Evolutionary conservation across 2,797 vertebrate species (phyloP), one percentile per base, ranked within the genome.

Genomic region (Lutjanus argentimaculatus): DNA sequence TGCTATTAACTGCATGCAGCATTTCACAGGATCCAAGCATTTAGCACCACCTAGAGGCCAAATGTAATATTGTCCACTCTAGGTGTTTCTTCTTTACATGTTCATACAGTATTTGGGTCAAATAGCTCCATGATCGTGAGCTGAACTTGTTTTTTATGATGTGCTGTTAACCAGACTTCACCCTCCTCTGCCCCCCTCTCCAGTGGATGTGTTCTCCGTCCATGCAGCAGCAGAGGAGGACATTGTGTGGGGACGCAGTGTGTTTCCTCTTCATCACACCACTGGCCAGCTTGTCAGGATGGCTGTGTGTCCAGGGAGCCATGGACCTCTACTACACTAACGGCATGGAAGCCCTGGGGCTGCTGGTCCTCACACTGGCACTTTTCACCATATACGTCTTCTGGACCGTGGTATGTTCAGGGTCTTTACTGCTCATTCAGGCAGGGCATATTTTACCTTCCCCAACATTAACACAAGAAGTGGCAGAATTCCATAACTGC

Each of bases 191-290:
- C 14, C 3, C 9, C 11, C 8, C 19, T 6, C 46, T 9, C 15
- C 72, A 95, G 94, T 96, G 95, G 95, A 84, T 94, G 67, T 87
- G 81, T 36, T 81, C 91, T 55, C 90, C 94, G 0, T 85, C 91
- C 58, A 75, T 92, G 79, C 92, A 90, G 75, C 91, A 91, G 66
- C 93, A 95, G 90, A 88, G 94, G 78, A 81, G 91, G 56, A 94
- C 93, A 0, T 77, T 95, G 63, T 93, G 88, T 10, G 91, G 94
- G 0, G 95, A 96, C 0, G 65, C 48, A 0, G 65, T 94, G 67
- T 95, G 95, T 65, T 96, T 96, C 87, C 87, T 95, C 53, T 91
- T 95, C 88, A 95, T 96, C 85, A 95, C 94, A 0, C 94, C 95
- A 0, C 85, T 96, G 61, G 94, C 94, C 51, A 84, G 90, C 69